These are phyloP conservation scores for Aleiodes testaceus DNA, from an alignment of 2,888 invertebrate genomes.

Conservation along the genomic window DNA sequence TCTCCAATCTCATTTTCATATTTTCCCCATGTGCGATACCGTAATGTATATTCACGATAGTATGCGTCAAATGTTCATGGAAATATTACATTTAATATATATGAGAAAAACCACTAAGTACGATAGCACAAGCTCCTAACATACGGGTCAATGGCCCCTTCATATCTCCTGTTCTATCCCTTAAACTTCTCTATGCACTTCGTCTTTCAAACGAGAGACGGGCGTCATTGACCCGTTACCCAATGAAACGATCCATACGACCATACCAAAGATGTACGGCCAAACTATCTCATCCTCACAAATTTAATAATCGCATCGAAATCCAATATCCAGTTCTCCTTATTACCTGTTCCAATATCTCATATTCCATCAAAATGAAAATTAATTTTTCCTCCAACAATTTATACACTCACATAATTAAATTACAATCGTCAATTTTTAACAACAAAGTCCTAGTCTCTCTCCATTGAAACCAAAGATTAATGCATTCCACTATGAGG, in stretches of 20 bases:
- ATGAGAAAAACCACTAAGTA: conserved; percentile 10
- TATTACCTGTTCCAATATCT: conserved; percentile 5
- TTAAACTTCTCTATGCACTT: conserved; percentile 36
- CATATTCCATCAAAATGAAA: conserved; percentile 2
- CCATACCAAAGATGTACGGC: conserved; percentile 14
- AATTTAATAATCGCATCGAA: conserved; percentile 40
- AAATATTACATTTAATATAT: conserved; percentile 21
- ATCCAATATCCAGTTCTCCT: conserved; percentile 18
- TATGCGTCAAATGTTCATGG: background rate
- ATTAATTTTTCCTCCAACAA: no score
- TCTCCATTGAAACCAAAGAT: background rate
- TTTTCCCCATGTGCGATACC: background rate
- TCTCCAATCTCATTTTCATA: background rate
- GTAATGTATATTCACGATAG: background rate
- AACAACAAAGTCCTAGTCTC: conserved; percentile 1
- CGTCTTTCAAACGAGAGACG: conserved; percentile 19
- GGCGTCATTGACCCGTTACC: conserved; percentile 23
- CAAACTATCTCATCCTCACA: conserved; percentile 35
- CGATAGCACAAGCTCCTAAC: conserved; percentile 14
- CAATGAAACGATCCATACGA: conserved; percentile 19
- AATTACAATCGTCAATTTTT: background rate
- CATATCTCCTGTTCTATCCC: conserved; percentile 17
- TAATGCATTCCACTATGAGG: background rate
- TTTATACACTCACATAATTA: no score
- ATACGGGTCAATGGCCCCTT: conserved; percentile 40